Base-by-base conservation (phyloP, 2,888 invertebrate genomes). In the Hypercompe scribonia region DNA sequence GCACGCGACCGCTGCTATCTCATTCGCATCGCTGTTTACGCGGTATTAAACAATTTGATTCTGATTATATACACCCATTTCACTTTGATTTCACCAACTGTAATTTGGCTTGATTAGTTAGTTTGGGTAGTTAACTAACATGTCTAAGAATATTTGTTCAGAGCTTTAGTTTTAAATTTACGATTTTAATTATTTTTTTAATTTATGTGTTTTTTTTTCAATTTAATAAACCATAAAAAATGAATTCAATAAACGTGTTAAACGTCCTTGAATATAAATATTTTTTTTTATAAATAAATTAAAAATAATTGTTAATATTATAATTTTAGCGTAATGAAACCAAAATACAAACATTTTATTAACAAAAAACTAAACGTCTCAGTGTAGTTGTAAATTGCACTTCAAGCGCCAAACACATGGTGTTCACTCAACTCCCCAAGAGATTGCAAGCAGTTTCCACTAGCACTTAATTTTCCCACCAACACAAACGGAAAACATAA, bases 401-500 rank as follows among this genome's bases (percentile, higher is more conserved):
- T 86, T 86, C 84, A 87, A 87, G 86, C 85, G 85, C 81, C 85
- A 78, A 87, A 88, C 89, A 86, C 88, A 88, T 82, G 90, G 86
- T 88, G 88, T 87, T 89, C 87, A 81, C 86, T 89, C 89, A 89
- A 89, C 89, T 89, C 89, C 86, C 85, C 86, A 78, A 88, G 89
- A 92, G 92, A 93, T 92, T 90, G 91, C 92, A 87, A 91, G 88
- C 90, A 91, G 91, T 93, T 93, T 91, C 92, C 87, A 92, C 93
- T 91, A 93, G 89, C 93, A 94, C 93, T 94, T 94, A 94, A 94
- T 95, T 94, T 92, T 89, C 89, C 89, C 89, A 92, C 91, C 89
- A 93, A 92, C 91, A 90, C 93, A 95, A 95, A 95, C 96, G 95
- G 96, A 96, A 96, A 95, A 93, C 96, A 95, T 95, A 96, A 96